Evolutionary conservation across 1,140 invertebrate genomes (phyloP), one percentile per base, ranked within the genome.

Genomic region (Sarcophaga bullata): DNA sequence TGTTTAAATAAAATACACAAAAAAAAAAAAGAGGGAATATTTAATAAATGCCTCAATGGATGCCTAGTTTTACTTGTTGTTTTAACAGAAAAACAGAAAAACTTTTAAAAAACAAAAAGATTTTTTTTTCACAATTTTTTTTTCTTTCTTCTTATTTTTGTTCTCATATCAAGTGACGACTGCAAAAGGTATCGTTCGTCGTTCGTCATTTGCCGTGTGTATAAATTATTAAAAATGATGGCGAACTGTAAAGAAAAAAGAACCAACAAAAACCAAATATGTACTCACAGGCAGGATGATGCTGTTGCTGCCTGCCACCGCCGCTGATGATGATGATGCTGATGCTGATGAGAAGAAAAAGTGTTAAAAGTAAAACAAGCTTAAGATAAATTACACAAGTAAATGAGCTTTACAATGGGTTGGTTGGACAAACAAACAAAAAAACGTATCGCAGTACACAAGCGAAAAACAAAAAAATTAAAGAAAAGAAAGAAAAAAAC

Each of bases 361-460:
- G 82, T 83, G 82, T 83, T 83, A 83, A 83, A 83, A 83, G 73
- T 81, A 83, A 83, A 83, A 83, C 62, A 83, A 83, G 82, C 82
- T 49, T 76, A 83, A 83, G 82, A 83, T 83, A 83, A 83, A 83
- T 83, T 83, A 83, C 82, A 83, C 82, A 83, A 83, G 80, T 83
- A 83, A 83, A 83, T 83, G 82, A 83, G 76, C 80, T 78, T 72
- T 78, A 78, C 75, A 78, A 50, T 68, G 62, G 62, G n/a, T 58
- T 13, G 54, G 54, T 58, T n/a, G 15, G 54, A 58, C 54, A 58
- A 68, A 68, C 6, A 68, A 19, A 68, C 15, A 68, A 68, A 68
- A n/a, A 62, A 68, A 68, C 62, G 6, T 58, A 15, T 13, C n/a
- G 50, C 50, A 52, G 13, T 13, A 52, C 13, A 52, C 13, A n/a